These are phyloP conservation scores for Odocoileus hemionus DNA, from an alignment of 2,113 vertebrate species.

Conservation along the genomic window DNA sequence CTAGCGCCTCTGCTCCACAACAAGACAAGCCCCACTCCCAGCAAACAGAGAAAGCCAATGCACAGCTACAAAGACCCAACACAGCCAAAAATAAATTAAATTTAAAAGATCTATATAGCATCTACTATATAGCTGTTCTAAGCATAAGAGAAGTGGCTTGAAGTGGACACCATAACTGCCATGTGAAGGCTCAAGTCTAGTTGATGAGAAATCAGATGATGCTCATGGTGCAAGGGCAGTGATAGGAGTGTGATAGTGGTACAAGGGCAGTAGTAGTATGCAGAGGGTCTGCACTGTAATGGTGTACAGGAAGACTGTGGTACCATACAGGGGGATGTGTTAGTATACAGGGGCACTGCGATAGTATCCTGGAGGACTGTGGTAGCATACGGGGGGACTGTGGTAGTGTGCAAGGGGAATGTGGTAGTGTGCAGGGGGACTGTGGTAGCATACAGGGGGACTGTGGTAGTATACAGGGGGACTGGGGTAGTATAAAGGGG, in stretches of 20 bases:
- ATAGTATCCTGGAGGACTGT: rapidly evolving
- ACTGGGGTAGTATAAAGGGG: no score
- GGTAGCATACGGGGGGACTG: neutral
- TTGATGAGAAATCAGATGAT: neutral
- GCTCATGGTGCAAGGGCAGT: neutral
- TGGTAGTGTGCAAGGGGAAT: neutral
- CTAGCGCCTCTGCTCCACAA: neutral
- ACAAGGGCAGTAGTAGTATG: neutral
- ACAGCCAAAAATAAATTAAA: neutral
- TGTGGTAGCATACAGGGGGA: rapidly evolving
- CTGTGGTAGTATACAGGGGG: neutral
- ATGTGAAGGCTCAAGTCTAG: neutral
- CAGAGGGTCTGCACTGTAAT: neutral
- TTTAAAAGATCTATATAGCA: neutral
- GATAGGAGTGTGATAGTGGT: neutral
- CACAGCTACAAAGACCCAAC: neutral
- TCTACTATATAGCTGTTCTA: neutral
- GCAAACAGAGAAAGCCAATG: neutral
- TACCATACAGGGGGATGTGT: neutral
- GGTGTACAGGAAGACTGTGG: neutral
- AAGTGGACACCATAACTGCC: neutral
- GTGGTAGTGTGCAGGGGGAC: neutral
- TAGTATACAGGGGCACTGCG: neutral
- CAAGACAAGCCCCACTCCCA: neutral
- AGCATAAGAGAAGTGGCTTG: neutral